These are phyloP conservation scores for Habroteleia sp. DNA, from an alignment of 2,888 invertebrate genomes.

Conservation along the genomic window DNA sequence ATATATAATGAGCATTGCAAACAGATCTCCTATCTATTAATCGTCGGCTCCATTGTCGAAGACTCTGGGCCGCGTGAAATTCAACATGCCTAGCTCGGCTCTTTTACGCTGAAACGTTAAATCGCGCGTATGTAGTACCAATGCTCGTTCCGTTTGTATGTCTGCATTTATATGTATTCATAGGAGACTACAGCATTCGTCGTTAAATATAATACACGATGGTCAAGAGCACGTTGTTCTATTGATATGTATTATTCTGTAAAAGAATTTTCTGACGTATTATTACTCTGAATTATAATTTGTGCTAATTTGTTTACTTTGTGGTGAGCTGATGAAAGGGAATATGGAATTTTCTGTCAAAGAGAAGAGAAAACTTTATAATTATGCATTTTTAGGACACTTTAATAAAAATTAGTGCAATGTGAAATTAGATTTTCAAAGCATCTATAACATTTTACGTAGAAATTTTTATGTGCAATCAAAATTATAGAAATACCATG, in stretches of 20 bases:
- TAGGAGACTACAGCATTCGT: slow-evolving; percentile 14
- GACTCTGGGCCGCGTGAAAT: slow-evolving; percentile 69
- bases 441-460: too few relatives aligned
- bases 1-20: slow-evolving; percentile 66
- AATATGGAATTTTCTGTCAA: too few relatives aligned
- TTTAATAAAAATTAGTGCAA: too few relatives aligned
- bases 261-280: slow-evolving; percentile 35
- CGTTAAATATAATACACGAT: slow-evolving; percentile 47
- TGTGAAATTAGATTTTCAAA: too few relatives aligned
- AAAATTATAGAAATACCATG: too few relatives aligned
- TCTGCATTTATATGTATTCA: slow-evolving; percentile 26
- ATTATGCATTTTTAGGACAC: too few relatives aligned
- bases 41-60: slow-evolving; percentile 70
- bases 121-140: slow-evolving; percentile 48
- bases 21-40: slow-evolving; percentile 73
- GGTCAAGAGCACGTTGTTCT: slow-evolving; percentile 51
- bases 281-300: slow-evolving; percentile 10
- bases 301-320: slow-evolving; percentile 6
- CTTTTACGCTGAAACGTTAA: slow-evolving; percentile 53
- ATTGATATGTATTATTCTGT: slow-evolving; percentile 43
- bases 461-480: too few relatives aligned
- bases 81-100: slow-evolving; percentile 65
- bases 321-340: too few relatives aligned
- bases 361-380: too few relatives aligned
- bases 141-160: slow-evolving; percentile 29